Evolutionary conservation across 1,140 invertebrate species (phyloP).

Genomic region (Spodoptera frugiperda): DNA sequence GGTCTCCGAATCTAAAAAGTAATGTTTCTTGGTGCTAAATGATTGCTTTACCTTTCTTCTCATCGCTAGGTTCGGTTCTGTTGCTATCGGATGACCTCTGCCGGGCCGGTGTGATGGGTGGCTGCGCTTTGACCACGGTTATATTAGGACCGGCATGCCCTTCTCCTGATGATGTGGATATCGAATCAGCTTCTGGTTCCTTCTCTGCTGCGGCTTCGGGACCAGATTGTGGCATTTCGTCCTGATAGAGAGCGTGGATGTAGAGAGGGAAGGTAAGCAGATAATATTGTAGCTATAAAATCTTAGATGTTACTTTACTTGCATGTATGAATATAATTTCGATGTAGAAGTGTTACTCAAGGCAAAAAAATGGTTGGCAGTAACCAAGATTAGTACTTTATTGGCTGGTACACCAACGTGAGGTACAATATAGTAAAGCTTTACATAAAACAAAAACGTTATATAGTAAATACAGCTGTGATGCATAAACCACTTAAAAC

Average conservation of each 20-base stretch:
- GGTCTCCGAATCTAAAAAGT: not conserved
- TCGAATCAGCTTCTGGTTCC: constrained; percentile 72
- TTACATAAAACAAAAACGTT: not conserved
- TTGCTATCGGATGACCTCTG: constrained; percentile 80
- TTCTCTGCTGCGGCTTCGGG: constrained; percentile 69
- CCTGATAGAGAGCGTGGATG: constrained; percentile 55
- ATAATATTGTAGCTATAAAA: not conserved
- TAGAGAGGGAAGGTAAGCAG: not conserved
- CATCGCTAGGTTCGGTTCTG: constrained; percentile 80
- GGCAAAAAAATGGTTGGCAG: not conserved
- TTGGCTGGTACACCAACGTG: constrained; percentile 14
- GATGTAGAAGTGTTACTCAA: not conserved
- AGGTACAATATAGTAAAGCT: constrained; percentile 15
- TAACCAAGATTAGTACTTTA: constrained; percentile 21
- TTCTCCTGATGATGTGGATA: constrained; percentile 76
- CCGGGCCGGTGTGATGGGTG: constrained; percentile 67
- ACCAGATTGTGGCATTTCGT: constrained; percentile 76
- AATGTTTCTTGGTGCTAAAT: not conserved
- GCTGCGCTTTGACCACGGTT: constrained; percentile 70
- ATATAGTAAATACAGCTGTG: not conserved
- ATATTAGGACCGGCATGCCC: constrained; percentile 76
- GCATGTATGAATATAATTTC: too few species aligned
- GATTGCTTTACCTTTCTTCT: constrained; percentile 70
- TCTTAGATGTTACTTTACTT: not conserved
- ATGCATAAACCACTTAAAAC: too few species aligned